Evolutionary conservation across 37 sponge, comb jelly and placozoan species (phyloP), one percentile per base, ranked within the genome.

Genomic region (Ephydatia muelleri): DNA sequence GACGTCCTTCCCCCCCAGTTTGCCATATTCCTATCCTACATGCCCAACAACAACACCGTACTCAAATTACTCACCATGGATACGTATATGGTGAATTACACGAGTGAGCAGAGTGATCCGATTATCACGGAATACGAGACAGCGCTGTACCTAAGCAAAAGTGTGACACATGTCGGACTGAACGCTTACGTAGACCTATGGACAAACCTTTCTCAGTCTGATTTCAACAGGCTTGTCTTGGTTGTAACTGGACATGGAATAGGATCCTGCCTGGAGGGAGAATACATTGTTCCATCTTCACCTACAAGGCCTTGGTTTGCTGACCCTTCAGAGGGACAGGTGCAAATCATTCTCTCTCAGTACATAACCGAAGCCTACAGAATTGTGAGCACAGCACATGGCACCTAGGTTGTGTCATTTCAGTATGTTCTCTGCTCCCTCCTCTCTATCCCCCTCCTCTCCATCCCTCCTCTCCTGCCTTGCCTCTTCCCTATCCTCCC

Each of bases 251-350:
- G 85, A 79, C 86, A 89, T 22, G 29, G 32, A 14, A 16, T 92
- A 8, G 85, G 86, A 33, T 48, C 78, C 21, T 92, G 93, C 68
- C n/a, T 88, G 32, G 77, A 92, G 78, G 89, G 86, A 23, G 73
- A 72, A 26, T 82, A 79, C 43, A 70, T 48, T 12, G 65, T 22
- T n/a, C 29, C 33, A 22, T 67, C 16, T 2, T 14, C 21, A 65
- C 39, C n/a, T 28, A 78, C 48, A 70, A 32, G 38, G 13, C 34
- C 19, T 65, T 78, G 48, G 76, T 26, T 26, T 65, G 30, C 48
- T 14, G 64, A 49, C 19, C 21, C 31, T 16, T 65, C 28, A 37
- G 38, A 28, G 13, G 77, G 65, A 30, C 49, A 40, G 48, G 39
- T 86, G 28, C 38, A 64, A 29, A 65, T 87, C 6, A 39, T n/a